phyloP scores from a whole-genome alignment of 2,797 vertebrate species.

The Mycteria americana region DNA sequence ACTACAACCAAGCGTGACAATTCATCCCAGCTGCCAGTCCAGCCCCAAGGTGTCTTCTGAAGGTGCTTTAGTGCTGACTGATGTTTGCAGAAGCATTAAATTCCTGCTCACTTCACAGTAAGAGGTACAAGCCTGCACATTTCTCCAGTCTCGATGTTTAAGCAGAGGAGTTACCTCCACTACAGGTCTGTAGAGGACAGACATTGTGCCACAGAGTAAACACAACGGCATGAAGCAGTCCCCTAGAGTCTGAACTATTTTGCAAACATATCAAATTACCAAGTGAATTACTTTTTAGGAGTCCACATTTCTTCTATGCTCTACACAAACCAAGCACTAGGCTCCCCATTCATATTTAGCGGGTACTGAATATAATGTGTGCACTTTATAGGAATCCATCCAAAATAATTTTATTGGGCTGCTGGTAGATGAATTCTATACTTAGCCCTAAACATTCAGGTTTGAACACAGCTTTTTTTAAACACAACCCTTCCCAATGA shows the following conservation, averaged over 20 bases:
- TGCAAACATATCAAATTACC: background rate
- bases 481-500: background rate
- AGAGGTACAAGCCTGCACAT: background rate
- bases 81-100: constrained; percentile 44
- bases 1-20: constrained; percentile 39
- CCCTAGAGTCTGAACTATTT: background rate
- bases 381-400: background rate
- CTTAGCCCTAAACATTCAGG: background rate
- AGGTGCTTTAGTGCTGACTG: constrained; percentile 15
- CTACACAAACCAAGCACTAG: background rate
- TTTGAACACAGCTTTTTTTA: background rate
- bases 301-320: background rate
- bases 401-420: background rate
- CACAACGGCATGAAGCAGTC: background rate
- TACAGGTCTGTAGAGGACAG: background rate
- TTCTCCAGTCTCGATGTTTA: background rate
- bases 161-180: background rate
- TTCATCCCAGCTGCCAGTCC: constrained; percentile 47
- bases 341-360: background rate
- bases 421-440: background rate
- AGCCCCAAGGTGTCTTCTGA: constrained; percentile 44
- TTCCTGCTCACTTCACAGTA: background rate
- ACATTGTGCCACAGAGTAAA: background rate
- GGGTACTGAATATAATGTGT: background rate
- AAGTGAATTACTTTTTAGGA: background rate